Base-by-base conservation (phyloP, 2,113 vertebrate genomes). In the Strix aluco region DNA sequence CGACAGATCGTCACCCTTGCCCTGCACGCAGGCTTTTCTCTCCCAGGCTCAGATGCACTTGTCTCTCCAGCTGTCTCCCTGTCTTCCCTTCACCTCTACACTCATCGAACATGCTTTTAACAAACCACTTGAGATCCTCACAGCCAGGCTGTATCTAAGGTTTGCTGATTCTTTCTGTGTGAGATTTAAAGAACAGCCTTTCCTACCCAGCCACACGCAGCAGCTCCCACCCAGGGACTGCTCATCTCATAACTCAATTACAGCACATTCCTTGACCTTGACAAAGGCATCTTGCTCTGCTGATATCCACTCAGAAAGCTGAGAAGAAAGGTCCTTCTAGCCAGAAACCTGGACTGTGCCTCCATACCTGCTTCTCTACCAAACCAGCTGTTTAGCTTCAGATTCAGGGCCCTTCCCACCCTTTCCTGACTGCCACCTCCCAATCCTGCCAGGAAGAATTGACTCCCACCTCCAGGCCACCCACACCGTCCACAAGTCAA, bases 91-190 rank as follows among this genome's bases (percentile, higher is more conserved):
- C 82, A 69, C 44, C 66, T 88, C 91, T 66, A 46, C 70, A 44
- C 40, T 92, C 86, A 66, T 62, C 20, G 9, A 91, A 92, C 40
- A 85, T 5, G 47, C 77, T 94, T 91, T 92, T 74, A 95, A 96
- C 94, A 95, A 96, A 91, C 22, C 94, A 94, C 89, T 46, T 34
- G 91, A 94, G 94, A 95, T 70, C 44, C 86, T 75, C 52, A 10
- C 61, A 74, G 72, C 55, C 77, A 36, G 57, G 32, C 57, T 87
- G 80, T 52, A 55, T 20, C 51, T 44, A 78, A 89, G 77, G 59
- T 71, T 51, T 81, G 52, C 84, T 36, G 73, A 89, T 75, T 79
- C 52, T 7, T 82, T 57, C 81, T 85, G 69, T 21, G 0, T 44
- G 86, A 67, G 61, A 84, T 90, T 78, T 86, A 74, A 84, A 84